Conservation (phyloP, 1,140 invertebrate species). For the Dendrolimus kikuchii region DNA sequence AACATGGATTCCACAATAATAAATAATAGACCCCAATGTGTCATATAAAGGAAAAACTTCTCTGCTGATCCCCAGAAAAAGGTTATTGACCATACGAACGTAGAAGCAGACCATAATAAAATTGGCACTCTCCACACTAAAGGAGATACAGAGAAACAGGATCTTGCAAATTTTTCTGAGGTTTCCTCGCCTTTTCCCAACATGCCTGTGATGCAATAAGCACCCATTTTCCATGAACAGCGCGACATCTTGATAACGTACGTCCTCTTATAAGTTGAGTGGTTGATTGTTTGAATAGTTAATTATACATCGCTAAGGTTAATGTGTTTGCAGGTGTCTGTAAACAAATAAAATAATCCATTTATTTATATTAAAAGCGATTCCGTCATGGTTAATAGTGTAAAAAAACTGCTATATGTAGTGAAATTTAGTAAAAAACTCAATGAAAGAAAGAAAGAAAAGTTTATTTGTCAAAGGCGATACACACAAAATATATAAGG, state of each 20-base stretch:
- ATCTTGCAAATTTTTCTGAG: constrained; percentile 36
- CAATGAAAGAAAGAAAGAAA: too few relatives aligned
- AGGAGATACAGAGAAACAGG: constrained; percentile 38
- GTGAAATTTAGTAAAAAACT: too few relatives aligned
- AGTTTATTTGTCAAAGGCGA: too few relatives aligned
- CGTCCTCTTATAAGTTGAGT: neutral
- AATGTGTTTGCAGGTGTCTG: too few relatives aligned
- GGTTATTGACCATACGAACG: constrained; percentile 34
- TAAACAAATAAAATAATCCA: too few relatives aligned
- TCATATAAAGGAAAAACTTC: constrained; percentile 58
- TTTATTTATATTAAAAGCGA: too few relatives aligned
- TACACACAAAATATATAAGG: too few relatives aligned
- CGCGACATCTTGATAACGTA: constrained; percentile 26
- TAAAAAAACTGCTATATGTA: too few relatives aligned
- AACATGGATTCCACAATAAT: constrained; percentile 47
- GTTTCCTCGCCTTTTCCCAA: constrained; percentile 33
- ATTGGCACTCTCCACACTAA: constrained; percentile 52
- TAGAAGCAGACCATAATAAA: constrained; percentile 39
- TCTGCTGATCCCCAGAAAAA: constrained; percentile 51
- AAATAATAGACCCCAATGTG: constrained; percentile 57
- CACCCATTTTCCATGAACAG: constrained; percentile 27
- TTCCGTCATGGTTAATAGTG: too few relatives aligned
- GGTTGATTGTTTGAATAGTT: too few relatives aligned
- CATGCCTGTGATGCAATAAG: constrained; percentile 30
- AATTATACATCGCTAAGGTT: too few relatives aligned